Evolutionary conservation across 2,888 invertebrate species (phyloP), one percentile per base, ranked within the genome.

Genomic region (Ophioninae sp.): DNA sequence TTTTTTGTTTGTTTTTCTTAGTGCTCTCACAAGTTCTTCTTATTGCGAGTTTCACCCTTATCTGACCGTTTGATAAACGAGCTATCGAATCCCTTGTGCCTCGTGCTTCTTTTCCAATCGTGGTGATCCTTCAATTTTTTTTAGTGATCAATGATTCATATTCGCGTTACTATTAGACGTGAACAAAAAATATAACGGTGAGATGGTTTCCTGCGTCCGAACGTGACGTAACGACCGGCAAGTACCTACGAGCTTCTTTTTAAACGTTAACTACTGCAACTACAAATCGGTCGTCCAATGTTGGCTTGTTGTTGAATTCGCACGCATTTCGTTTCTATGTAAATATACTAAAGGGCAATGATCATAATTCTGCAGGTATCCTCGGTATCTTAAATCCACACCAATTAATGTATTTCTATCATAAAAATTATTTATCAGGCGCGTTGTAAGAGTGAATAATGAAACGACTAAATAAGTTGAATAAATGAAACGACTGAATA

Each of bases 281-380:
- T n/a, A n/a, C n/a, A n/a, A 23, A 5, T 50, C 64, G 13, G 8
- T 50, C 23, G 20, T 37, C 20, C 23, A 37, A 20, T 23, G 17
- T 37, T 21, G 50, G 21, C 17, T 20, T 7, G 0, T 6, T 6
- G 8, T 23, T 7, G 21, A 61, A 30, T 17, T 30, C n/a, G n/a
- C 30, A 37, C 39, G n/a, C 17, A 20, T 37, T 76, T 76, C 13
- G 59, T 87, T 89, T 13, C 0, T 44, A 8, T 13, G 88, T 88
- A 89, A 88, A 89, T 89, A 89, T 86, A 8, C 44, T 89, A 88
- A 88, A 88, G 88, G 88, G 87, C 88, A 73, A 85, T 85, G 30
- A n/a, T 56, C 10, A 56, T 69, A 17, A 69, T 69, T 50, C 7
- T 69, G 13, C 13, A 20, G 62, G 10, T 2, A 23, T 61, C 61